These are phyloP conservation scores for Gadopsis marmoratus DNA, from an alignment of 2,797 vertebrate species.

Conservation along the genomic window DNA sequence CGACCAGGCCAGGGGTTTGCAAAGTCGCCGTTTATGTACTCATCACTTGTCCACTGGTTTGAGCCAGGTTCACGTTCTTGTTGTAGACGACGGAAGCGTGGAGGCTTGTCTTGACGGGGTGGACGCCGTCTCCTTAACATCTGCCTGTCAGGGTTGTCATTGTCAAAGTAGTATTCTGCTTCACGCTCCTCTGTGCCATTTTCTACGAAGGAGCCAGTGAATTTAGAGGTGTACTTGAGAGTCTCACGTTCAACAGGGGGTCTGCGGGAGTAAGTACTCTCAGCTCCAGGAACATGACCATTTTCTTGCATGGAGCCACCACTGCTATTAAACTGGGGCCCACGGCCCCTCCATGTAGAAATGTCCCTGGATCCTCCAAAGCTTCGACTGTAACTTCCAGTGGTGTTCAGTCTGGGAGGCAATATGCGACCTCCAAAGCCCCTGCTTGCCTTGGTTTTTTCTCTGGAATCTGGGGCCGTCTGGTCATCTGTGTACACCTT, in stretches of 20 bases:
- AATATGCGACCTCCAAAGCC: conserved; percentile 90
- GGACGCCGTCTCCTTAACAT: conserved; percentile 92
- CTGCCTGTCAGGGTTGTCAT: conserved; percentile 90
- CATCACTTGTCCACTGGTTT: conserved; percentile 92
- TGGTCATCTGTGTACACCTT: conserved; percentile 93
- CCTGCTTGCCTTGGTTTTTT: conserved; percentile 85
- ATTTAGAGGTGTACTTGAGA: conserved; percentile 88
- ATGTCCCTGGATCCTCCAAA: conserved; percentile 88
- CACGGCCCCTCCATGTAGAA: conserved; percentile 90
- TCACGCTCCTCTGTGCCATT: conserved; percentile 91
- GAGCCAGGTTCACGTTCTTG: conserved; percentile 90
- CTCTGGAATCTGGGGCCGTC: conserved; percentile 81
- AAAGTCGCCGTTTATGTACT: conserved; percentile 88
- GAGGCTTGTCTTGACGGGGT: conserved; percentile 98
- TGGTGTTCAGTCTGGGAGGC: conserved; percentile 92
- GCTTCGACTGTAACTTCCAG: conserved; percentile 85
- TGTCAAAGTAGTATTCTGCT: conserved; percentile 88
- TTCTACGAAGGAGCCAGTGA: conserved; percentile 84
- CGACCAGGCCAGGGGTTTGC: conserved; percentile 89
- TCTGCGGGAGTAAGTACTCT: conserved; percentile 84
- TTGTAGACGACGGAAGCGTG: conserved; percentile 93
- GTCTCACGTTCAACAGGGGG: conserved; percentile 87
- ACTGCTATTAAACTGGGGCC: conserved; percentile 75
- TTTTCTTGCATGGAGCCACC: conserved; percentile 89
- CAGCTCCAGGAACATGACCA: conserved; percentile 81